These are phyloP conservation scores for Urocolius indicus DNA, from an alignment of 2,113 vertebrate species.

Conservation along the genomic window DNA sequence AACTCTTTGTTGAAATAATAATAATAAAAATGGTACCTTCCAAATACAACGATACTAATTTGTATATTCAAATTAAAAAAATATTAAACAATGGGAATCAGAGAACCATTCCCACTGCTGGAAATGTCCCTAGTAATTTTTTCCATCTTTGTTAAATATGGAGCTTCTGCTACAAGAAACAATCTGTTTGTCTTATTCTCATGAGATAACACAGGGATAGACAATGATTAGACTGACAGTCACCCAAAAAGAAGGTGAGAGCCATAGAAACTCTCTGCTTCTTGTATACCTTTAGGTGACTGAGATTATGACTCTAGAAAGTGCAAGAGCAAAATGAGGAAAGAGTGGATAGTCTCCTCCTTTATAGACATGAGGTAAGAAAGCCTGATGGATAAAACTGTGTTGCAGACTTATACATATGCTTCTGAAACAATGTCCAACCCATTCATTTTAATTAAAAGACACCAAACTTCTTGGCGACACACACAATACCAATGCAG, in stretches of 20 bases:
- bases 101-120: not conserved
- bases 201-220: not conserved
- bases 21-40: not conserved
- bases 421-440: not conserved
- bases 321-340: not conserved
- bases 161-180: not conserved
- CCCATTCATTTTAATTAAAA: not conserved
- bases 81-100: not conserved
- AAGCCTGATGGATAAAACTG: not conserved
- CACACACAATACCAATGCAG: rapidly evolving
- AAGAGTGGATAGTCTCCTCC: not conserved
- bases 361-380: not conserved
- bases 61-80: not conserved
- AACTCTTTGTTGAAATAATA: not conserved
- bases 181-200: not conserved
- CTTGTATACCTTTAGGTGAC: not conserved
- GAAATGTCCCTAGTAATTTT: not conserved
- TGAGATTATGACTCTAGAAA: rapidly evolving
- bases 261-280: not conserved
- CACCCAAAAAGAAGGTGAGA: not conserved
- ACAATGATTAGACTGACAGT: rapidly evolving
- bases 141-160: not conserved
- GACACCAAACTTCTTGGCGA: not conserved
- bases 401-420: not conserved
- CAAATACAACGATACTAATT: not conserved